phyloP scores from a whole-genome alignment of 2,888 invertebrate genomes.

The Clostera curtula region DNA sequence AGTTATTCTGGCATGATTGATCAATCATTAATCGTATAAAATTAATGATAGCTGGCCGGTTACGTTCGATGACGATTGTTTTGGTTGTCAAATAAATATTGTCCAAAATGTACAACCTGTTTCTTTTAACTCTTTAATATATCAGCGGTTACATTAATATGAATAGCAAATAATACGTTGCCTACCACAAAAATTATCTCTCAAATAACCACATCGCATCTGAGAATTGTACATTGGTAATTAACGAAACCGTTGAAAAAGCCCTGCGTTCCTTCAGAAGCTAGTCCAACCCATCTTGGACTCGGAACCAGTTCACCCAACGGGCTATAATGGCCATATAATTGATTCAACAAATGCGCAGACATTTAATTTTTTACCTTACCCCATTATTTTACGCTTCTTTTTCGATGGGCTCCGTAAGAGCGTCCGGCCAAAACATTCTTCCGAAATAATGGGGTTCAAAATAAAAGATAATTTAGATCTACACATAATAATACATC shows the following conservation, averaged over 20 bases:
- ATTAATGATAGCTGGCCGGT: no score
- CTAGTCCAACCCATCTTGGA: conserved; percentile 21
- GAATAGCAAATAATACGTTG: no score
- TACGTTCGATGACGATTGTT: no score
- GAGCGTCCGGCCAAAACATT: conserved; percentile 34
- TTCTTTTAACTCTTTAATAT: no score
- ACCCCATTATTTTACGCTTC: conserved; percentile 28
- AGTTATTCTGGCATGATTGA: no score
- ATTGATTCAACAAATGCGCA: conserved; percentile 42
- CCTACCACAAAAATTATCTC: no score
- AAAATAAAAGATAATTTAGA: conserved; percentile 46
- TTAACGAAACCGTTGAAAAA: conserved; percentile 21
- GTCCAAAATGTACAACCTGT: no score
- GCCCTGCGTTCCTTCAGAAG: conserved; percentile 20
- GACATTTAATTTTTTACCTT: conserved; percentile 42
- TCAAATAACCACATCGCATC: no score
- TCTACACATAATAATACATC: conserved; percentile 35
- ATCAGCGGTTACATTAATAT: no score
- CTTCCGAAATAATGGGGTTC: conserved; percentile 45
- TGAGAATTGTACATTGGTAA: conserved; percentile 15
- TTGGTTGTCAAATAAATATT: no score
- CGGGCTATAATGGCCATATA: conserved; percentile 39
- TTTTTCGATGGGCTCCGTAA: conserved; percentile 21
- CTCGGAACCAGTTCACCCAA: conserved; percentile 34
- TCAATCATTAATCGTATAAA: no score